Conservation (phyloP, 2,888 invertebrate genomes). For the Euzetes globulus region DNA sequence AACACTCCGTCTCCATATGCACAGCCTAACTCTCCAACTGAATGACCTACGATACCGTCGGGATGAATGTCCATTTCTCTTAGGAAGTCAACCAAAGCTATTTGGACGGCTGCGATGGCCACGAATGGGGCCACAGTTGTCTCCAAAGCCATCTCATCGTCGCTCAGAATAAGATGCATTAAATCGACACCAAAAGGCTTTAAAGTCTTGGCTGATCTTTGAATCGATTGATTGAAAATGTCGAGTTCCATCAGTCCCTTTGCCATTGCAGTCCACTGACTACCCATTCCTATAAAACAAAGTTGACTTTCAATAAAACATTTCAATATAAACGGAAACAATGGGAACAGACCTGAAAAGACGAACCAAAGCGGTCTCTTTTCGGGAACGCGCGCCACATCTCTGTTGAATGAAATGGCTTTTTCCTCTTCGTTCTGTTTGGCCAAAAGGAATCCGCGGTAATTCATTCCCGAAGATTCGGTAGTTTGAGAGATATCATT, state of each 20-base stretch:
- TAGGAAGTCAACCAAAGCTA: slow-evolving; percentile 85
- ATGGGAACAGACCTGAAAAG: slow-evolving; percentile 64
- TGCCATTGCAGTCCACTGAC: slow-evolving; percentile 96
- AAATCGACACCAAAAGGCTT: slow-evolving; percentile 73
- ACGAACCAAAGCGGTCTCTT: slow-evolving; percentile 84
- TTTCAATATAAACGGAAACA: not conserved
- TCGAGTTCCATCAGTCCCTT: slow-evolving; percentile 74
- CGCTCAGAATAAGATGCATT: slow-evolving; percentile 66
- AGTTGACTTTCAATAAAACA: not conserved
- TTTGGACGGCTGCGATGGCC: slow-evolving; percentile 90
- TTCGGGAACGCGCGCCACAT: slow-evolving; percentile 48
- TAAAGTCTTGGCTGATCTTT: slow-evolving; percentile 66
- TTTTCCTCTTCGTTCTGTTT: slow-evolving; percentile 32
- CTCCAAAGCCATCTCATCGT: slow-evolving; percentile 68
- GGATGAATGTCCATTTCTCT: slow-evolving; percentile 66
- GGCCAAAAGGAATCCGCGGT: slow-evolving; percentile 37
- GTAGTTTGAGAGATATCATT: slow-evolving; percentile 60
- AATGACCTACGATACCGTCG: slow-evolving; percentile 93
- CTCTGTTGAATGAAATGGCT: slow-evolving; percentile 43
- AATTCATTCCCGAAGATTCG: slow-evolving; percentile 36
- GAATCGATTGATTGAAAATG: slow-evolving; percentile 68
- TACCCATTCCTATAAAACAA: slow-evolving; percentile 63
- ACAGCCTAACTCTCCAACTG: slow-evolving; percentile 86
- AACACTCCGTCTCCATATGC: slow-evolving; percentile 94
- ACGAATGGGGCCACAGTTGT: slow-evolving; percentile 73